Evolutionary conservation across 2,888 invertebrate genomes (phyloP).

Genomic region (Lottia scabra): DNA sequence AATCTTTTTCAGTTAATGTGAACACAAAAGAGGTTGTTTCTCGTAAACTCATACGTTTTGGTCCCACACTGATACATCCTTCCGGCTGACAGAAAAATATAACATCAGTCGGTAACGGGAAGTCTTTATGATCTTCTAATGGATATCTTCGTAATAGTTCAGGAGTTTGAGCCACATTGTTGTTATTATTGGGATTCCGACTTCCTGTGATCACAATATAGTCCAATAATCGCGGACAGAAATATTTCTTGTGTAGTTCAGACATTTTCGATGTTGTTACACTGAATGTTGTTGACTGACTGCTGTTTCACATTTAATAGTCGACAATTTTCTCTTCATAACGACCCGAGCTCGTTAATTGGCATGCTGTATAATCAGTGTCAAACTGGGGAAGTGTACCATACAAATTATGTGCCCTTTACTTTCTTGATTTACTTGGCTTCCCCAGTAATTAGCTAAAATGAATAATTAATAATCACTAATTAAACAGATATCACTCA

Average conservation of each 20-base stretch:
- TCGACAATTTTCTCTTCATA: too few species aligned
- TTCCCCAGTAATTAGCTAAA: too few species aligned
- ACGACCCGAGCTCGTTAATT: too few species aligned
- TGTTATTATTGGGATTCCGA: conserved; percentile 74
- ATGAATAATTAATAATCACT: too few species aligned
- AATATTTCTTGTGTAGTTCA: conserved; percentile 64
- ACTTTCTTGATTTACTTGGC: too few species aligned
- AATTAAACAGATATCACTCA: too few species aligned
- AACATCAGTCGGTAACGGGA: conserved; percentile 96
- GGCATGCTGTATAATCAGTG: too few species aligned
- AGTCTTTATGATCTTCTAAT: conserved; percentile 94
- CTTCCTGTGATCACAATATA: conserved; percentile 98
- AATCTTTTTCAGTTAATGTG: conserved; percentile 98
- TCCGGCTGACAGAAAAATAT: conserved; percentile 99
- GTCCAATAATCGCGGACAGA: conserved; percentile 79
- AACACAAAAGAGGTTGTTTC: conserved; percentile 98
- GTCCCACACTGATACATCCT: conserved; percentile 90
- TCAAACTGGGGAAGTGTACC: too few species aligned
- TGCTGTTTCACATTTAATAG: too few species aligned
- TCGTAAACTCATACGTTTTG: conserved; percentile 76
- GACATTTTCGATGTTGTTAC: conserved; percentile 30
- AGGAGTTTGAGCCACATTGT: conserved; percentile 80
- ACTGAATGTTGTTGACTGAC: too few species aligned
- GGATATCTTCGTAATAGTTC: conserved; percentile 93
- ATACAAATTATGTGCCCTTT: too few species aligned